A percentile compares a stretch with the other conserved stretches of the same genome.
phyloP scores from a whole-genome alignment of 2,797 vertebrate genomes.

The Squalus acanthias region DNA sequence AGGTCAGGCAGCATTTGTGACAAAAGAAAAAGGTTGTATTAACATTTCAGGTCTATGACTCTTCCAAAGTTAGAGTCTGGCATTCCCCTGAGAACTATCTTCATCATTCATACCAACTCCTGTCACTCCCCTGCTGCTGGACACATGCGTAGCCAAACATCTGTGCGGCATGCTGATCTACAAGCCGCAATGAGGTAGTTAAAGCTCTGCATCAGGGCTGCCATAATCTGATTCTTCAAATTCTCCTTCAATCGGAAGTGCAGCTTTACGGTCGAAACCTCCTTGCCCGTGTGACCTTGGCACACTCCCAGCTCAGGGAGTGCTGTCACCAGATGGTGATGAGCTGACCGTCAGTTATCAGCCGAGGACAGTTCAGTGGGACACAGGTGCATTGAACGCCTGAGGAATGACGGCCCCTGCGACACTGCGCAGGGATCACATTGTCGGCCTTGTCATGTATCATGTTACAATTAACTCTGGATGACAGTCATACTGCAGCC shows the following conservation, averaged over 20 bases:
- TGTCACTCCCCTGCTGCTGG: no score
- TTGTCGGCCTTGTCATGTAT: background rate
- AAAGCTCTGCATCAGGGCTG: background rate
- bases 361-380: background rate
- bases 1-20: no score
- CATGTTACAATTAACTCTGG: background rate
- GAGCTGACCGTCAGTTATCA: background rate
- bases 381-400: background rate
- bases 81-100: no score
- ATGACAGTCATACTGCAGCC: background rate
- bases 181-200: background rate
- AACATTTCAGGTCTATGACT: no score
- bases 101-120: no score
- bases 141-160: no score
- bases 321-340: background rate
- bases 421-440: background rate
- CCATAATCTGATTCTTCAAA: background rate
- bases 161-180: background rate
- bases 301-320: background rate
- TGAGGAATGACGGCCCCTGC: no score
- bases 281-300: background rate
- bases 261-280: background rate
- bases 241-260: background rate
- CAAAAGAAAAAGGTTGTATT: no score
- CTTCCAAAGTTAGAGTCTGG: no score